Evolutionary conservation across 2,113 vertebrate species (phyloP).

Genomic region (Ursus arctos): DNA sequence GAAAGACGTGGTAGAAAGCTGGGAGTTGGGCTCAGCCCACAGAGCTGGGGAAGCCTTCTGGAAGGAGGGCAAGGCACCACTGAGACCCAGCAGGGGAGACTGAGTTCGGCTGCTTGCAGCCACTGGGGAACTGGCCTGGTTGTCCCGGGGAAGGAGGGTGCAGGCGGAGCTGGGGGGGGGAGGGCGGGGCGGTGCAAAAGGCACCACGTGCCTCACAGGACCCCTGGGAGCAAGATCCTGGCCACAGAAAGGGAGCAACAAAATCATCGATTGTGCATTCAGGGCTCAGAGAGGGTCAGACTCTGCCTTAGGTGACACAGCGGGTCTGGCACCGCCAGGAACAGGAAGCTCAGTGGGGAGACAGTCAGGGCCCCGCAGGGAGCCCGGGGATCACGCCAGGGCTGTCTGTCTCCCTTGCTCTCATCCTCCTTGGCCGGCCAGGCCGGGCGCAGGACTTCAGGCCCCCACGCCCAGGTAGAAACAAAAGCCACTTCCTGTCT

Average conservation of each 20-base stretch:
- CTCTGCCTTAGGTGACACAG: neutral
- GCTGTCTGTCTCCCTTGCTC: neutral
- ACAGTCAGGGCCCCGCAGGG: neutral
- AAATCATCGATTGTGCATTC: neutral
- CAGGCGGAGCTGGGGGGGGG: neutral
- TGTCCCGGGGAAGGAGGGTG: neutral
- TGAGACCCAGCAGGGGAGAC: neutral
- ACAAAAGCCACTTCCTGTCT: conserved; percentile 62
- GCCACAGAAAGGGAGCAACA: neutral
- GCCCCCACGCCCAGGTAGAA: neutral
- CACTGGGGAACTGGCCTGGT: neutral
- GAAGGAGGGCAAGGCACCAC: neutral
- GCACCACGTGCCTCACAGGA: neutral
- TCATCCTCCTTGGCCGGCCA: neutral
- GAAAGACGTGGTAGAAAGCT: neutral
- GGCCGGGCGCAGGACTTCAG: neutral
- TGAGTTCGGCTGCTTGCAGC: neutral
- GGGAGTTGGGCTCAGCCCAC: neutral
- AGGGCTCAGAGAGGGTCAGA: conserved; percentile 3
- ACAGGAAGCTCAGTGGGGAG: neutral
- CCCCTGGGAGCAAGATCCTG: neutral
- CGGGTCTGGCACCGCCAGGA: neutral
- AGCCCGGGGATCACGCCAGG: neutral
- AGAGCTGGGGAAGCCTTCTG: neutral
- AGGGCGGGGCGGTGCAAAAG: neutral